Conservation (phyloP, 2,888 invertebrate species). For the Aspidiotus rigidus region DNA sequence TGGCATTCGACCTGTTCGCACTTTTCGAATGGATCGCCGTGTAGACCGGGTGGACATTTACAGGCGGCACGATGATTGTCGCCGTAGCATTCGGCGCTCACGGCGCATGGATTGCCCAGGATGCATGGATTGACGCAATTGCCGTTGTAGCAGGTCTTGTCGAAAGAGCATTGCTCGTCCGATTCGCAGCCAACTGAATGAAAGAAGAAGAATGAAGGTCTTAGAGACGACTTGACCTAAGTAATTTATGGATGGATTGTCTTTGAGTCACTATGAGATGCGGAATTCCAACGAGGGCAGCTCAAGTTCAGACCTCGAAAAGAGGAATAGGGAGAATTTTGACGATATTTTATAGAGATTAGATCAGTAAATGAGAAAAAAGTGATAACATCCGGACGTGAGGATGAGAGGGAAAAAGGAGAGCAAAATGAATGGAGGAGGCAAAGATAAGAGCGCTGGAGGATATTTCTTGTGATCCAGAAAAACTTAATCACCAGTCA, state of each 20-base stretch:
- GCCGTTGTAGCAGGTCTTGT: constrained; percentile 71
- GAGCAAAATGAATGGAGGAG: too few relatives aligned
- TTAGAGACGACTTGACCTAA: not conserved
- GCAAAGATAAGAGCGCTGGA: too few relatives aligned
- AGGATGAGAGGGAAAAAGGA: too few relatives aligned
- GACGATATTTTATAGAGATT: too few relatives aligned
- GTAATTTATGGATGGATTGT: not conserved
- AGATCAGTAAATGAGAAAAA: too few relatives aligned
- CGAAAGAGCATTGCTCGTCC: constrained; percentile 69
- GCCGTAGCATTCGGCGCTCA: constrained; percentile 76
- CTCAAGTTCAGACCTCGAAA: not conserved
- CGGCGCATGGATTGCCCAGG: constrained; percentile 68
- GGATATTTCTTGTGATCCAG: too few relatives aligned
- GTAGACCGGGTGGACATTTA: constrained; percentile 63
- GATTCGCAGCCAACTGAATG: constrained; percentile 68
- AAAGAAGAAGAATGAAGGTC: constrained; percentile 1
- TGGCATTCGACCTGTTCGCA: constrained; percentile 72
- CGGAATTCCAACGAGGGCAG: not conserved
- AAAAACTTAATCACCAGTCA: too few relatives aligned
- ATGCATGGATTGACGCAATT: constrained; percentile 75
- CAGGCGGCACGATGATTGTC: constrained; percentile 69
- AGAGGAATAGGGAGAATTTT: too few relatives aligned
- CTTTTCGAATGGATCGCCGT: constrained; percentile 69
- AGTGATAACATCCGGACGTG: too few relatives aligned
- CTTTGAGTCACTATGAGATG: too few relatives aligned